Evolutionary conservation across 2,113 vertebrate genomes (phyloP), one percentile per base, ranked within the genome.

Genomic region (Coreoperca whiteheadi): DNA sequence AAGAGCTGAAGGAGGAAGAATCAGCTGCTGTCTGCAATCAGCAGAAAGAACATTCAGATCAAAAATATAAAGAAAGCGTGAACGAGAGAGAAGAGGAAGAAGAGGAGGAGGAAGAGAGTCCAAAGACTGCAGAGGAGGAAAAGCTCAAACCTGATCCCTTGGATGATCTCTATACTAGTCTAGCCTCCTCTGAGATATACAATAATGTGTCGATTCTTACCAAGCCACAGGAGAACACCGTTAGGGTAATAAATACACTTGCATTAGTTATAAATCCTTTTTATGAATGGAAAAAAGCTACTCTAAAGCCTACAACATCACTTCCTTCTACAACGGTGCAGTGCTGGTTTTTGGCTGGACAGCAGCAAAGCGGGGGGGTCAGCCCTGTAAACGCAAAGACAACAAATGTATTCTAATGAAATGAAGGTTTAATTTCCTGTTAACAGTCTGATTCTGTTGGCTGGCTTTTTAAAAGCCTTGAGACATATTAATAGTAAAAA

Each of bases 141-240:
- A 88, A 91, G 56, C 39, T 37, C 1, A 93, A 92, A 81, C 79
- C 70, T 2, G 91, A 94, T 65, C 28, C 84, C 14, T 80, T 94
- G 57, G 94, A 94, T 84, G 92, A 94, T 46, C 92, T 94, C 16
- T 95, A 90, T 50, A 93, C 56, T 20, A 93, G 88, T 79, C 54
- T 91, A 2, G 79, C 77, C 57, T 81, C 90, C 1, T 77, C 89
- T 14, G 94, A 94, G 23, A 66, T 93, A 21, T 94, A 91, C 83
- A 94, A 73, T 73, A 92, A 51, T 83, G 57, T 86, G 20, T 51
- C 83, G 1, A 67, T 66, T 21, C 54, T 82, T 2, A 2, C 75
- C 18, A 94, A 93, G 87, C 81, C 77, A n/a, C 80, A 77, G 56
- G 91, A 93, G 23, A 88, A 81, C 76, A 59, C 15, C n/a, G 90